A percentile compares a stretch with the other conserved stretches of the same genome.
phyloP scores from a whole-genome alignment of 2,888 invertebrate genomes.

The Watsonalla binaria region DNA sequence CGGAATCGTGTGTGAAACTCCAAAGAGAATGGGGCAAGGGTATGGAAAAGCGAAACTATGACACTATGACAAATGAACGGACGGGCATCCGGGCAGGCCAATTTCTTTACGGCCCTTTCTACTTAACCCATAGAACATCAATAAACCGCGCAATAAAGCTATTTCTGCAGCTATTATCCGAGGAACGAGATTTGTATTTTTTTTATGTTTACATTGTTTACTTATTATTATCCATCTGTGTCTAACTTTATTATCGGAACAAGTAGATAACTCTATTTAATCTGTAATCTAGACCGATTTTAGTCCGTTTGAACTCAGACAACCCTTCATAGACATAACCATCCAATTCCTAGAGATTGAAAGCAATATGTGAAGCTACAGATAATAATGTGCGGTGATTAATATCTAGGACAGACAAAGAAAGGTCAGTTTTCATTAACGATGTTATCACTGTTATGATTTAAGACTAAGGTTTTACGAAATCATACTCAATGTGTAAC shows the following conservation, averaged over 20 bases:
- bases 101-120: background rate
- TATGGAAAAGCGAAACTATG: background rate
- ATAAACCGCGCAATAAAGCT: background rate
- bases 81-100: background rate
- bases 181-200: background rate
- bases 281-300: too few relatives aligned
- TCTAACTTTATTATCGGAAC: too few relatives aligned
- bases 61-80: background rate
- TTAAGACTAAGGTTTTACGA: conserved; percentile 61
- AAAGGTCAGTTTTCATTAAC: conserved; percentile 69
- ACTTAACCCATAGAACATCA: background rate
- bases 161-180: background rate
- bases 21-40: background rate
- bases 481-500: conserved; percentile 26
- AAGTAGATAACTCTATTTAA: too few relatives aligned
- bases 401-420: conserved; percentile 64
- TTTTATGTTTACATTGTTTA: background rate
- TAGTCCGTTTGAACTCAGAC: too few relatives aligned
- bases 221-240: too few relatives aligned
- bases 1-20: conserved; percentile 6
- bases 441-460: conserved; percentile 58
- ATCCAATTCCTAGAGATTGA: background rate
- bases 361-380: background rate
- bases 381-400: conserved; percentile 33
- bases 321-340: background rate